A percentile compares a stretch with the other conserved stretches of the same genome.
Evolutionary conservation across 2,797 vertebrate genomes (phyloP).

Genomic region (Loris lydekkerianus): DNA sequence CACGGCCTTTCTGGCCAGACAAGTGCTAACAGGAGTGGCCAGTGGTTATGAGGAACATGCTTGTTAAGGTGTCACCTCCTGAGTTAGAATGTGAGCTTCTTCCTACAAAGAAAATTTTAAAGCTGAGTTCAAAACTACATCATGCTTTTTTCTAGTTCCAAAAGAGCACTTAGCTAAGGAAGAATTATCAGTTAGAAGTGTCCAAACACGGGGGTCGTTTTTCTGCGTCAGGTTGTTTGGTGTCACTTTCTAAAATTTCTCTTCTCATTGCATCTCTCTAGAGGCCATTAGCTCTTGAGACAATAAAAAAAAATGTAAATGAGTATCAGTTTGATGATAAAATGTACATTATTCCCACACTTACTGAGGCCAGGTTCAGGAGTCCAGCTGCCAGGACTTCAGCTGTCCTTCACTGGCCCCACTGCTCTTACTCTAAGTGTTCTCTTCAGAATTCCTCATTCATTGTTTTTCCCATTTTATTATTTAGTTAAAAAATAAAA

Average conservation of each 20-base stretch:
- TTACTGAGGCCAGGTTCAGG: neutral
- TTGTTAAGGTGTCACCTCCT: neutral
- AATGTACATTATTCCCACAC: neutral
- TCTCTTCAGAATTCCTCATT: neutral
- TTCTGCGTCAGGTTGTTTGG: neutral
- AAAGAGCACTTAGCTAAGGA: accelerated
- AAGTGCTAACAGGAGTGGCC: neutral
- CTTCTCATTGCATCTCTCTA: neutral
- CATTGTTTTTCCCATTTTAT: too few species aligned
- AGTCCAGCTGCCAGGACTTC: too few species aligned
- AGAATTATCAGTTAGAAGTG: neutral
- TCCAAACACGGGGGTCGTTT: neutral
- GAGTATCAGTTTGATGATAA: neutral
- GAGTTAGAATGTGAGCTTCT: neutral
- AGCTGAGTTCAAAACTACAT: neutral
- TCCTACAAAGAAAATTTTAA: neutral
- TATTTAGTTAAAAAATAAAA: neutral
- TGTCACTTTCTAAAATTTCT: neutral
- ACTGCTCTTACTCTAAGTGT: neutral
- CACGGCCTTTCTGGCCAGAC: neutral
- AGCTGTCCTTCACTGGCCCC: too few species aligned
- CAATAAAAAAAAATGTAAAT: neutral
- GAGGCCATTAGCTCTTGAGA: neutral
- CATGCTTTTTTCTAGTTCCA: neutral
- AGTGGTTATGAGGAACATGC: neutral